Evolutionary conservation across 2,888 invertebrate species (phyloP).

Genomic region (Rugalucina vietnamica): DNA sequence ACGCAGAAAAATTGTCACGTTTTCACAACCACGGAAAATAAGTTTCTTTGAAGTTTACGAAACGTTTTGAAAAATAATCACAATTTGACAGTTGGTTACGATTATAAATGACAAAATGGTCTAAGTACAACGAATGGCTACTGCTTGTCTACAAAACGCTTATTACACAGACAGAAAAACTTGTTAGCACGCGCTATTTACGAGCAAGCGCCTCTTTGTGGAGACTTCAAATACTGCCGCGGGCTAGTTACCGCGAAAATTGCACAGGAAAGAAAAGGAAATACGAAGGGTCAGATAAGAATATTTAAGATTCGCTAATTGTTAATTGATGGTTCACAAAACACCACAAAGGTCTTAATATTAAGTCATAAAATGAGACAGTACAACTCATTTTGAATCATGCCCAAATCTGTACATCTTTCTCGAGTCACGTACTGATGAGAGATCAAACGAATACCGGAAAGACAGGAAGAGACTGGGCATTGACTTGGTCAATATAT

Average conservation of each 20-base stretch:
- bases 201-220: constrained; percentile 38
- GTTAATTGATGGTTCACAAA: constrained; percentile 36
- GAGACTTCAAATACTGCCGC: constrained; percentile 50
- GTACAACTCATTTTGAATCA: constrained; percentile 25
- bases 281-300: constrained; percentile 38
- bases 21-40: background rate
- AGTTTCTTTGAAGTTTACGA: background rate
- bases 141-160: constrained; percentile 49
- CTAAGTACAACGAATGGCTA: constrained; percentile 56
- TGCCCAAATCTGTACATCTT: background rate
- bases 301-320: constrained; percentile 42
- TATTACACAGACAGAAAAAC: constrained; percentile 46
- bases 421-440: background rate
- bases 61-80: constrained; percentile 2
- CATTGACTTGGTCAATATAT: no score
- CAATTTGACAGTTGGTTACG: constrained; percentile 17
- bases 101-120: constrained; percentile 41
- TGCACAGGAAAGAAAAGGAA: constrained; percentile 38
- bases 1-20: background rate
- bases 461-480: background rate
- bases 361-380: constrained; percentile 27
- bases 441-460: constrained; percentile 13
- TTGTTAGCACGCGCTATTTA: constrained; percentile 57
- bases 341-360: constrained; percentile 40
- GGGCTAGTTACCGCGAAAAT: constrained; percentile 37